phyloP scores from a whole-genome alignment of 2,888 invertebrate genomes.

The Acholoe squamosa region DNA sequence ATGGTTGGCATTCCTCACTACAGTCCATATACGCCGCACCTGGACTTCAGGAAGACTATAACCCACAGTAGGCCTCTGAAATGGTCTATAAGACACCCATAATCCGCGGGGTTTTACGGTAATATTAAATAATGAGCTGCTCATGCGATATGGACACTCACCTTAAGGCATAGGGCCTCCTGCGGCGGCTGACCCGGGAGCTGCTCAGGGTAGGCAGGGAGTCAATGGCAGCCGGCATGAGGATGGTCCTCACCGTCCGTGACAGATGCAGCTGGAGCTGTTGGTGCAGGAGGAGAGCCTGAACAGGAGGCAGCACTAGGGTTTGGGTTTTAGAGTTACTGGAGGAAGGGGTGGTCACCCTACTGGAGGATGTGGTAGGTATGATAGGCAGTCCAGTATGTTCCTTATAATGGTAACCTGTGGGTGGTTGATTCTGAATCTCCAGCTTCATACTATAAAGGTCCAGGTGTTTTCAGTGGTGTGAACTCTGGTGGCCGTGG shows the following conservation, averaged over 20 bases:
- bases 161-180: background rate
- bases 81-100: no score
- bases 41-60: no score
- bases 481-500: no score
- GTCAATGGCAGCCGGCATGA: slow-evolving; percentile 18
- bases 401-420: background rate
- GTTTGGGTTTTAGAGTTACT: background rate
- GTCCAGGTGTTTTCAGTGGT: no score
- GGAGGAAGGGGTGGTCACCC: background rate
- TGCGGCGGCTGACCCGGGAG: background rate
- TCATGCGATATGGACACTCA: background rate
- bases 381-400: background rate
- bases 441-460: background rate
- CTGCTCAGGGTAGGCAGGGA: slow-evolving; percentile 8
- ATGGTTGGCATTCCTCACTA: no score
- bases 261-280: background rate
- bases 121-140: background rate
- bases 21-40: no score
- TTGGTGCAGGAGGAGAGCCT: background rate
- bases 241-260: background rate
- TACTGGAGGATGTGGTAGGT: background rate
- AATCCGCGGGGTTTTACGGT: background rate
- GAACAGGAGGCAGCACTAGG: background rate
- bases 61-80: no score
- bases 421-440: background rate